A percentile compares a stretch with the other conserved stretches of the same genome.
Conservation (phyloP, 2,888 invertebrate species). For the Aleiodes alternator region DNA sequence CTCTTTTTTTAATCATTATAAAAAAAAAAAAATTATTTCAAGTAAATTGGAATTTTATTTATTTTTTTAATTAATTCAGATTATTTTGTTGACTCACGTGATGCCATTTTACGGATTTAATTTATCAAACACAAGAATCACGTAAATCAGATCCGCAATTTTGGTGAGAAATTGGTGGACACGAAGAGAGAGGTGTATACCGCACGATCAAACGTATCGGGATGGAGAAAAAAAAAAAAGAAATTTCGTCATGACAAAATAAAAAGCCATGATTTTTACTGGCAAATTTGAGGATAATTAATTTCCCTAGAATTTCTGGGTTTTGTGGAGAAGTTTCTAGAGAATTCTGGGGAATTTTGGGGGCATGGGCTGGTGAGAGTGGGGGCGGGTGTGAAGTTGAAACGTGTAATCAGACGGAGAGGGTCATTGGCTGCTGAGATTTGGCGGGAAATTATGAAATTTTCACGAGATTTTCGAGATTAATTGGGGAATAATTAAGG, state of each 20-base stretch:
- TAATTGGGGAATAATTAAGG: no score
- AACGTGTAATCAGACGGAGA: conserved; percentile 39
- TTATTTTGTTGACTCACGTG: conserved; percentile 61
- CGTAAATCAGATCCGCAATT: conserved; percentile 45
- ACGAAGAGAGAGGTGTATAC: conserved; percentile 47
- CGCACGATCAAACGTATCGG: conserved; percentile 59
- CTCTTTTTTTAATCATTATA: background rate
- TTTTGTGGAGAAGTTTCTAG: background rate
- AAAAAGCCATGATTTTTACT: conserved; percentile 17
- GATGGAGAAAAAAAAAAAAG: conserved; percentile 54
- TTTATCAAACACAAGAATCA: conserved; percentile 59
- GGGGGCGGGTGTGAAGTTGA: background rate
- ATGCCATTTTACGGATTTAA: conserved; percentile 66
- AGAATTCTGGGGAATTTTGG: conserved; percentile 17
- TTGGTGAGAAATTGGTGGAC: background rate
- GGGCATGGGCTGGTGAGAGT: background rate
- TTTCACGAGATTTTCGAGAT: no score
- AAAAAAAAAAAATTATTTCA: background rate
- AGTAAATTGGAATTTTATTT: no score
- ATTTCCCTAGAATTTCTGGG: conserved; percentile 39
- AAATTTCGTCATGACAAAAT: conserved; percentile 43
- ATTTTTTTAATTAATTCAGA: background rate
- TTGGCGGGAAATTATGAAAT: background rate
- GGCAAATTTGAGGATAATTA: background rate
- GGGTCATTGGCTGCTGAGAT: background rate